These are phyloP conservation scores for Lonchura striata DNA, from an alignment of 2,113 vertebrate genomes.

Conservation along the genomic window DNA sequence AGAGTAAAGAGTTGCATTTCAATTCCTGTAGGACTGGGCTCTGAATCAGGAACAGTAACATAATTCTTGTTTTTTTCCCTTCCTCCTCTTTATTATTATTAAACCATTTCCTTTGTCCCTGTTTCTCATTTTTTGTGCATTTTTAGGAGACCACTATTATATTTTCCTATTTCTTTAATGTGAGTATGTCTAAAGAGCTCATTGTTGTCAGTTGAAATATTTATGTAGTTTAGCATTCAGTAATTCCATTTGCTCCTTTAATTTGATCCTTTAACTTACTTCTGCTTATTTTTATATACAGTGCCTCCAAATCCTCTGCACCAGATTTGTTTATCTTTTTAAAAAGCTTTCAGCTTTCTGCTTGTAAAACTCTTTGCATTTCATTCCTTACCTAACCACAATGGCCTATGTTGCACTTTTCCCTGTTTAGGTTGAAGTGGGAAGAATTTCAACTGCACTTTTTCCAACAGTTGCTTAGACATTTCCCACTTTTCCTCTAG, in stretches of 20 bases:
- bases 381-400: slow-evolving; percentile 68
- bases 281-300: slow-evolving; percentile 69
- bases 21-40: not conserved
- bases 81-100: slow-evolving; percentile 9
- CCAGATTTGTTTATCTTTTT: slow-evolving; percentile 63
- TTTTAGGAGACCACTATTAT: slow-evolving; percentile 56
- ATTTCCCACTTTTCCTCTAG: slow-evolving; percentile 50
- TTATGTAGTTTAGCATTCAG: slow-evolving; percentile 65
- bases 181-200: slow-evolving; percentile 37
- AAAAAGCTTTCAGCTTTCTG: slow-evolving; percentile 64
- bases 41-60: slow-evolving; percentile 2
- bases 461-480: slow-evolving; percentile 62
- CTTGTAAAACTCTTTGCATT: slow-evolving; percentile 70
- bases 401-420: slow-evolving; percentile 61
- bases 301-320: slow-evolving; percentile 37
- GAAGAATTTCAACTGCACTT: slow-evolving; percentile 61
- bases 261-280: slow-evolving; percentile 64
- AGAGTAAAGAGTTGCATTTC: not conserved
- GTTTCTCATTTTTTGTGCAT: slow-evolving; percentile 55
- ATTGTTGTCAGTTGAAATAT: slow-evolving; percentile 62
- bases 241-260: slow-evolving; percentile 62
- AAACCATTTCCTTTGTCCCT: slow-evolving; percentile 5
- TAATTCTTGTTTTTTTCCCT: slow-evolving; percentile 8
- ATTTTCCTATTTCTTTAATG: slow-evolving; percentile 53
- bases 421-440: slow-evolving; percentile 63